Conservation (phyloP, 2,113 vertebrate genomes). For the Xenopus laevis region DNA sequence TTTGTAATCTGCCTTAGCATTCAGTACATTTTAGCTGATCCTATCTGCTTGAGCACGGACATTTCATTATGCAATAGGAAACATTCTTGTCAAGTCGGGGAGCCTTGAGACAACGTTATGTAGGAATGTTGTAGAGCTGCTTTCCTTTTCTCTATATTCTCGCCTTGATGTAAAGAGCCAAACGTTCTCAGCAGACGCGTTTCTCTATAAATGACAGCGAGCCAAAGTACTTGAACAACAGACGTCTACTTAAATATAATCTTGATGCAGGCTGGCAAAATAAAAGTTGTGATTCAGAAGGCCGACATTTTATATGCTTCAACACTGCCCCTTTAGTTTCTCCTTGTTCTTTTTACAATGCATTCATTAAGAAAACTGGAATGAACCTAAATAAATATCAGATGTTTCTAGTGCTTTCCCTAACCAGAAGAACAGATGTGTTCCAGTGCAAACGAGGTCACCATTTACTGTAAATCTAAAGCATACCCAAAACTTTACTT, state of each 20-base stretch:
- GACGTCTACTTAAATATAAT: background rate
- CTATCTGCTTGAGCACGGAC: background rate
- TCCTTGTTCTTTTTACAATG: background rate
- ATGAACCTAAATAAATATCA: conserved; percentile 21
- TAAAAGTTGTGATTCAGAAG: background rate
- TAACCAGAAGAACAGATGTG: conserved; percentile 32
- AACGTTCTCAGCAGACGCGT: background rate
- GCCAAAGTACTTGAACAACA: background rate
- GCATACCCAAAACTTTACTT: conserved; percentile 25
- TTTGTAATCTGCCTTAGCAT: conserved; percentile 8
- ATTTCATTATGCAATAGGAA: conserved; percentile 1
- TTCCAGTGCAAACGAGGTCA: conserved; percentile 29
- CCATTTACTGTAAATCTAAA: conserved; percentile 19
- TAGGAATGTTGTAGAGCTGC: background rate
- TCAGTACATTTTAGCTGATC: conserved; percentile 6
- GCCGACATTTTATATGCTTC: background rate
- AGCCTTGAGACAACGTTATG: conserved; percentile 1
- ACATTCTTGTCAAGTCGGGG: background rate
- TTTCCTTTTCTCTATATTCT: background rate
- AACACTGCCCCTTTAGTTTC: background rate
- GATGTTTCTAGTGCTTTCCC: conserved; percentile 22
- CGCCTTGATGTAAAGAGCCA: background rate
- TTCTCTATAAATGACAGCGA: no score
- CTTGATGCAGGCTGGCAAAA: background rate
- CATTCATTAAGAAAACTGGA: conserved; percentile 9